Evolutionary conservation across 1,140 invertebrate genomes (phyloP), one percentile per base, ranked within the genome.

Genomic region (Palaemon carinicauda): DNA sequence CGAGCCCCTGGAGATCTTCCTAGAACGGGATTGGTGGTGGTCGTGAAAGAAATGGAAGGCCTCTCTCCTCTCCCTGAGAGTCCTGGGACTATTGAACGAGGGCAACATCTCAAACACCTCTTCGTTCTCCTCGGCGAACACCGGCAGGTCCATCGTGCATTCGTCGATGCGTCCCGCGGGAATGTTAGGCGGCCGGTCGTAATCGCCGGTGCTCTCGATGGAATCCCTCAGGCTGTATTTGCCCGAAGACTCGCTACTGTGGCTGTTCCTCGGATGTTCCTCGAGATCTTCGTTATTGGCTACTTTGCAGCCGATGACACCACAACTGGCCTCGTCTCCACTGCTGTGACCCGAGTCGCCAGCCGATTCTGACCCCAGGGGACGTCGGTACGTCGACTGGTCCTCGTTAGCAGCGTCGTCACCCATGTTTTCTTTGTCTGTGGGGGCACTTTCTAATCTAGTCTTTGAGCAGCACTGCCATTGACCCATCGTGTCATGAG

Each of bases 161-260:
- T 77, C 81, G 15, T 83, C 81, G 3, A 31, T 56, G 9, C 81
- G 69, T 7, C 41, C 41, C 3, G 56, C 50, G 10, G 51, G 71
- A 4, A 41, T 24, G 33, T 19, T 31, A 1, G 80, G 84, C 51
- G 74, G 24, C 60, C 41, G 50, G 1, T 71, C 53, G 29, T 78
- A 75, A 53, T 86, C 83, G 19, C 60, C 83, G 29, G 33, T 21
- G 51, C 84, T 86, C 33, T 60, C 77, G 31, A 80, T 65, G 14
- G 84, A 86, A 15, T 54, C 84, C 27, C 84, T 50, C 41, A 78
- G 14, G 65, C 84, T 86, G 84, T 73, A 86, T 78, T 86, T 86
- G 4, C 84, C 84, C n/a, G 84, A 86, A 5, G 84, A 86, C 27
- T 86, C 84, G 29, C 84, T 86, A 77, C 84, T 86, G 84, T 86